phyloP scores from a whole-genome alignment of 1,140 invertebrate genomes.

The Copidosoma floridanum region DNA sequence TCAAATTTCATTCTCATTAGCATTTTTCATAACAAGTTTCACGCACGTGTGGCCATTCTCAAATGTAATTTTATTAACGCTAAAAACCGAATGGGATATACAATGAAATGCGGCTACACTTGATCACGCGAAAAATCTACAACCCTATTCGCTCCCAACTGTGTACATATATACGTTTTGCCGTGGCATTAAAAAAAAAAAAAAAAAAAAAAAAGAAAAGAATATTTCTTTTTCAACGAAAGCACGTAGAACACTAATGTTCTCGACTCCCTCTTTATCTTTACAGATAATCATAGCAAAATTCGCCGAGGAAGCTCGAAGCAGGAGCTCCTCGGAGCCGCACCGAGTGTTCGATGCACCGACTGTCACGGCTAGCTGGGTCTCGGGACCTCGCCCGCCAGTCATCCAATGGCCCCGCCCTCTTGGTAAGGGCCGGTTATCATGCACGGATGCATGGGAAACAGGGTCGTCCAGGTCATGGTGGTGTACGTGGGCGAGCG shows the following conservation, averaged over 20 bases:
- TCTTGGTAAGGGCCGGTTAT: slow-evolving; percentile 81
- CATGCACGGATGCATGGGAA: slow-evolving; percentile 79
- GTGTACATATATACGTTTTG: slow-evolving; percentile 1
- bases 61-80: not conserved
- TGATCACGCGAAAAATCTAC: slow-evolving; percentile 17
- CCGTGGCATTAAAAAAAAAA: too few relatives aligned
- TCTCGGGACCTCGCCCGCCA: slow-evolving; percentile 7
- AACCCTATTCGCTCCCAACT: not conserved
- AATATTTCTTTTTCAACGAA: too few relatives aligned
- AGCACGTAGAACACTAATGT: too few relatives aligned
- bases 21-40: too few relatives aligned
- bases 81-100: not conserved
- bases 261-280: too few relatives aligned
- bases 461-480: slow-evolving; percentile 80
- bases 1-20: not conserved
- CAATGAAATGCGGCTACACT: slow-evolving; percentile 5
- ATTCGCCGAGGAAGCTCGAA: too few relatives aligned
- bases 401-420: slow-evolving; percentile 56
- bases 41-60: not conserved
- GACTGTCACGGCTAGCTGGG: slow-evolving; percentile 22
- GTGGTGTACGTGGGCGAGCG: slow-evolving; percentile 72
- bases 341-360: too few relatives aligned
- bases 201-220: too few relatives aligned
- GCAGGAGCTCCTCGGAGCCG: too few relatives aligned
- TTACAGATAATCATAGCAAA: too few relatives aligned